phyloP scores from a whole-genome alignment of 2,888 invertebrate genomes.

The Ischnus inquisitorius region DNA sequence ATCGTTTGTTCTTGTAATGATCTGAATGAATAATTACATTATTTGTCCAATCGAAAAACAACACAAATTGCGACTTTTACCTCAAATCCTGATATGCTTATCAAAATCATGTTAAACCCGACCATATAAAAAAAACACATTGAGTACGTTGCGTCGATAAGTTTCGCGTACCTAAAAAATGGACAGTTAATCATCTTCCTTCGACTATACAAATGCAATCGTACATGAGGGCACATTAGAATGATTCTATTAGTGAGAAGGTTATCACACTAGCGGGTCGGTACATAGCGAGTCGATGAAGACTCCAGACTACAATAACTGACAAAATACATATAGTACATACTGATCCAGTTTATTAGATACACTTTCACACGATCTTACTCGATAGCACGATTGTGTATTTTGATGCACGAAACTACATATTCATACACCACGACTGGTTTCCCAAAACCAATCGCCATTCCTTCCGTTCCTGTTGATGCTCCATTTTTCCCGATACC shows the following conservation, averaged over 20 bases:
- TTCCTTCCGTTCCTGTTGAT: not conserved
- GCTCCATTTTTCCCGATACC: not conserved
- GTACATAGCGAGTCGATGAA: too few species aligned
- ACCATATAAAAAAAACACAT: slow-evolving; percentile 14
- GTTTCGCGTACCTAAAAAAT: slow-evolving; percentile 8
- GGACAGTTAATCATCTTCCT: not conserved
- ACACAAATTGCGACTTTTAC: not conserved
- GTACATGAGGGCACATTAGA: too few species aligned
- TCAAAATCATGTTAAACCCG: slow-evolving; percentile 19
- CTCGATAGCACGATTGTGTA: not conserved
- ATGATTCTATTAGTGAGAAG: too few species aligned
- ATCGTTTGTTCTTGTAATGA: slow-evolving; percentile 7
- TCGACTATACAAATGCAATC: too few species aligned
- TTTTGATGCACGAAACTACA: not conserved
- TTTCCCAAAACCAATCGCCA: not conserved
- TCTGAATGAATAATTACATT: not conserved
- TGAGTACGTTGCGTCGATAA: slow-evolving; percentile 17
- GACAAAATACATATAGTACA: too few species aligned
- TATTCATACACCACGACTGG: not conserved
- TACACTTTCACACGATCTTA: not conserved
- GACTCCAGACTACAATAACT: too few species aligned
- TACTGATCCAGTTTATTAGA: not conserved
- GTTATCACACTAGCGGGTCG: too few species aligned
- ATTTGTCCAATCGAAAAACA: not conserved
- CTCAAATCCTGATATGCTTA: slow-evolving; percentile 26